A percentile compares a stretch with the other conserved stretches of the same genome.
Evolutionary conservation across 2,797 vertebrate species (phyloP).

Genomic region (Megaceryle alcyon): DNA sequence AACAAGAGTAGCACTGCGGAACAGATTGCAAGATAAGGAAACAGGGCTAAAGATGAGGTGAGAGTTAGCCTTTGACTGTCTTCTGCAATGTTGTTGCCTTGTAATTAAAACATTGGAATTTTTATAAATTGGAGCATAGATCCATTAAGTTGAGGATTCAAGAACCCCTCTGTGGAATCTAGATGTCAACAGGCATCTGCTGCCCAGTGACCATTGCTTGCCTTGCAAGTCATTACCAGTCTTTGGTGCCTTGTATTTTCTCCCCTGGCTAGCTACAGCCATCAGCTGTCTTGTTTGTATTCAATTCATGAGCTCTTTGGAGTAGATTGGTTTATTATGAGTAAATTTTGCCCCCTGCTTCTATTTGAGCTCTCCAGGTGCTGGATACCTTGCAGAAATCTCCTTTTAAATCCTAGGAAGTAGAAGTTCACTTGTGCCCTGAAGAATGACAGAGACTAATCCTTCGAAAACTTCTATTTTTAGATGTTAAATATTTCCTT

Average conservation of each 20-base stretch:
- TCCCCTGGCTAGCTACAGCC: not conserved
- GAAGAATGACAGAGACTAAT: constrained; percentile 4
- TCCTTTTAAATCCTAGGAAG: not conserved
- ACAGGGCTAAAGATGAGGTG: not conserved
- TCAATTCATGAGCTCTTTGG: not conserved
- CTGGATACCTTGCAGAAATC: constrained; percentile 14
- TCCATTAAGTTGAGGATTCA: not conserved
- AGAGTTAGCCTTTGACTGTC: not conserved
- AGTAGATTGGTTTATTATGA: not conserved
- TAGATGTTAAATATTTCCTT: constrained; percentile 40
- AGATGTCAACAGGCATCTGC: not conserved
- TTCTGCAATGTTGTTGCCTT: not conserved
- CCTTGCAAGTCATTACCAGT: not conserved
- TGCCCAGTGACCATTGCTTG: not conserved
- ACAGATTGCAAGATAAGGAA: constrained; percentile 19
- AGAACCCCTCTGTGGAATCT: not conserved
- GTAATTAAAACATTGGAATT: not conserved
- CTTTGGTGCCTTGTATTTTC: not conserved
- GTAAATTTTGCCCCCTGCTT: not conserved
- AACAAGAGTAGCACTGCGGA: not conserved
- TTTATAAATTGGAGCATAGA: not conserved
- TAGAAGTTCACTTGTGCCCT: not conserved
- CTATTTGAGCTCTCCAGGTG: not conserved
- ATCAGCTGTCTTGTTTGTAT: not conserved
- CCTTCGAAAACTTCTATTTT: constrained; percentile 7